phyloP scores from a whole-genome alignment of 2,113 vertebrate species.

The Anolis sagrei region DNA sequence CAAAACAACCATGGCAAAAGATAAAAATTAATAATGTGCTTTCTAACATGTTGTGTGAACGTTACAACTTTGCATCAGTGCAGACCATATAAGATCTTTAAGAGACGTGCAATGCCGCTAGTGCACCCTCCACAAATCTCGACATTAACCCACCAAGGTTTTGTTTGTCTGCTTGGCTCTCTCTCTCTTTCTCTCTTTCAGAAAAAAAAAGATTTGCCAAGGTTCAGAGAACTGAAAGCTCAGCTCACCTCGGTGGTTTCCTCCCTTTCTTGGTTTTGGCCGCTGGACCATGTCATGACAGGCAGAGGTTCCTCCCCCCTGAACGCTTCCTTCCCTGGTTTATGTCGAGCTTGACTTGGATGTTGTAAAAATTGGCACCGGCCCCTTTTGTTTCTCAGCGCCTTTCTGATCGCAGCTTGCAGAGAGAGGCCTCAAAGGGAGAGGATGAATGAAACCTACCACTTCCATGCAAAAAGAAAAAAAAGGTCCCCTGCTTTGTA shows the following conservation, averaged over 20 bases:
- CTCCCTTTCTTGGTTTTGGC: slow-evolving; percentile 14
- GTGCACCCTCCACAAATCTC: not conserved
- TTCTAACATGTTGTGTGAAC: slow-evolving; percentile 24
- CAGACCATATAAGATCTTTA: slow-evolving; percentile 18
- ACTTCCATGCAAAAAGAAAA: not conserved
- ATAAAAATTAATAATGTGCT: not conserved
- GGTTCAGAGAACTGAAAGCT: slow-evolving; percentile 55
- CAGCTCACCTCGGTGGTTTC: slow-evolving; percentile 37
- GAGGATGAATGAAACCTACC: not conserved
- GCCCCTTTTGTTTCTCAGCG: not conserved
- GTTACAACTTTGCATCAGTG: slow-evolving; percentile 24
- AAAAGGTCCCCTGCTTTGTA: not conserved
- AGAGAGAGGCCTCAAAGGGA: too few relatives aligned
- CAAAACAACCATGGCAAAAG: not conserved
- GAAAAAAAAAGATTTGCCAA: slow-evolving; percentile 1
- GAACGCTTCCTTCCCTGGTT: slow-evolving; percentile 20
- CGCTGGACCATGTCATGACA: not conserved
- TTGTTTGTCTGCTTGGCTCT: not conserved
- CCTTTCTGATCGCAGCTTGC: not conserved
- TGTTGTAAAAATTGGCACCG: not conserved
- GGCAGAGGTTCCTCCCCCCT: not conserved
- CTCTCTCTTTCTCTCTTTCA: not conserved
- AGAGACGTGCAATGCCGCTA: not conserved
- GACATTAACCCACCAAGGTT: not conserved
- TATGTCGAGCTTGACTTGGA: slow-evolving; percentile 7